Conservation (phyloP, 2,797 vertebrate genomes). For the Erethizon dorsatum region DNA sequence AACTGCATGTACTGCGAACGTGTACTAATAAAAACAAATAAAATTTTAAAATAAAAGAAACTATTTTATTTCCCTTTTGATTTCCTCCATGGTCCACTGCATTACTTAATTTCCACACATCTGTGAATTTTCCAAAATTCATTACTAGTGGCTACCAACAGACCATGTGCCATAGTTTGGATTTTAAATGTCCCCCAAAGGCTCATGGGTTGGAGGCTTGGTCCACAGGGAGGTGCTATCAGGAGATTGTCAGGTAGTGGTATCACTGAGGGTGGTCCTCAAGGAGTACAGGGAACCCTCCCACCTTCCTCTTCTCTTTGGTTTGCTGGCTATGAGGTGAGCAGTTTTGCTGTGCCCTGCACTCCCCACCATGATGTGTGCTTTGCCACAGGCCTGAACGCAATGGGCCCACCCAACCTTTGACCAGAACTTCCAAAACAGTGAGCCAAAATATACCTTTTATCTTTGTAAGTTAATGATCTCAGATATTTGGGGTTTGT, state of each 20-base stretch:
- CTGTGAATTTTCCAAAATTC: neutral
- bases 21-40: neutral
- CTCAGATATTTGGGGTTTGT: neutral
- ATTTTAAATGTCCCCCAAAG: neutral
- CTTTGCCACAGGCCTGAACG: neutral
- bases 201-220: neutral
- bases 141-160: neutral
- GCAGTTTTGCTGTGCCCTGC: neutral
- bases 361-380: neutral
- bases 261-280: neutral
- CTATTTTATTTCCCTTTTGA: neutral
- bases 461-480: neutral
- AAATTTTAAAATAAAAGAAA: neutral
- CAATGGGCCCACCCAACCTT: neutral
- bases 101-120: neutral
- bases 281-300: neutral
- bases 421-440: neutral
- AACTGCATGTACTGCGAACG: neutral
- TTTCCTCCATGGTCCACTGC: neutral
- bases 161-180: neutral
- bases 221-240: neutral
- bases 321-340: neutral
- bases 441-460: neutral
- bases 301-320: neutral
- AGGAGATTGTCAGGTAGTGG: neutral